phyloP scores from a whole-genome alignment of 1,140 invertebrate species.

The Zaprionus ornatus region DNA sequence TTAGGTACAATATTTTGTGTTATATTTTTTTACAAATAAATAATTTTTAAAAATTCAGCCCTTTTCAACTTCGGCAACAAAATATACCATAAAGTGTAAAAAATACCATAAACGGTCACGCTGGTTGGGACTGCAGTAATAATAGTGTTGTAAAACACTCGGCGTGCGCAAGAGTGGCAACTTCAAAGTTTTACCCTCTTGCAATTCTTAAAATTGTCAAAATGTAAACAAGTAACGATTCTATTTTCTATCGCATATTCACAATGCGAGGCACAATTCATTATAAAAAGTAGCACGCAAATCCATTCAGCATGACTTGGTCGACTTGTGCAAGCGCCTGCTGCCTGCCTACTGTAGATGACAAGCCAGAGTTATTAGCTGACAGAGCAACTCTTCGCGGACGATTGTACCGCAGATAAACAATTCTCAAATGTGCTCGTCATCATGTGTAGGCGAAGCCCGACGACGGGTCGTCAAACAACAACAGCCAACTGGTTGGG shows the following conservation, averaged over 20 bases:
- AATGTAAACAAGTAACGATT: not conserved
- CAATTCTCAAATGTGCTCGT: conserved; percentile 20
- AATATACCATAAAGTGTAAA: not conserved
- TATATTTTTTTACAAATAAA: too few species aligned
- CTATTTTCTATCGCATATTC: not conserved
- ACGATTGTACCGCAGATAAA: not conserved
- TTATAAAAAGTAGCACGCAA: not conserved
- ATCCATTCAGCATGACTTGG: not conserved
- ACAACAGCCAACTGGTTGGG: not conserved
- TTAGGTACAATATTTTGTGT: not conserved
- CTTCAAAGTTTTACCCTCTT: not conserved
- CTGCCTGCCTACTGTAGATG: not conserved
- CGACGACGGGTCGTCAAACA: not conserved
- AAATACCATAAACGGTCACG: not conserved
- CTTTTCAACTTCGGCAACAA: not conserved
- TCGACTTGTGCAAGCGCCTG: not conserved
- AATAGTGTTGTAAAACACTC: not conserved
- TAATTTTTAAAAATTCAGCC: too few species aligned
- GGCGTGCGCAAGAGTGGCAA: not conserved
- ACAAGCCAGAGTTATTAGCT: not conserved
- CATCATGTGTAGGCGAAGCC: conserved; percentile 30
- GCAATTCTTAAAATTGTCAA: not conserved
- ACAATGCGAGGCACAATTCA: not conserved
- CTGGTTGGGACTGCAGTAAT: not conserved
- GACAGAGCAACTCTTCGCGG: not conserved